A percentile compares a stretch with the other conserved stretches of the same genome.
phyloP scores from a whole-genome alignment of 2,888 invertebrate species.

The Podabrus alpinus region DNA sequence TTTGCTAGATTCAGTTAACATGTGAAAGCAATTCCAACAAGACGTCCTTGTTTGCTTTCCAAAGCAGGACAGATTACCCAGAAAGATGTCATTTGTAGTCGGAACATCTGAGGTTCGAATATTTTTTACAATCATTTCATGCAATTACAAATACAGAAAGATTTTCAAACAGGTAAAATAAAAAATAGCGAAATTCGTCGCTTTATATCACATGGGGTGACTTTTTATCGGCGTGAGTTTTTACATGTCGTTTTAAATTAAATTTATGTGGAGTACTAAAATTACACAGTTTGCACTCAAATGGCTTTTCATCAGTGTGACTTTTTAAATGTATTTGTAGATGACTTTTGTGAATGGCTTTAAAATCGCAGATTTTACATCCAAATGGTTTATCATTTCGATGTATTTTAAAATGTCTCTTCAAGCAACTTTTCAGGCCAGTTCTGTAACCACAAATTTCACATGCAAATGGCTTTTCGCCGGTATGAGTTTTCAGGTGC shows the following conservation, averaged over 20 bases:
- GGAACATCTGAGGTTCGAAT: background rate
- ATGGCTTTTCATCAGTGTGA: background rate
- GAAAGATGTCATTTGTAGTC: background rate
- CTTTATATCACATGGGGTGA: background rate
- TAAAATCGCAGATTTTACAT: background rate
- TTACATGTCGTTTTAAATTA: background rate
- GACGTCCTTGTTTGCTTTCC: too few relatives aligned
- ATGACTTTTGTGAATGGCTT: background rate
- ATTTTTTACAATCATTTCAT: too few relatives aligned
- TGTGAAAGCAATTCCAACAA: too few relatives aligned
- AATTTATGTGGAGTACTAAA: background rate
- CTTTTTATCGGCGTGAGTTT: background rate
- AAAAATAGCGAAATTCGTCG: background rate
- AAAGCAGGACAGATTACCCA: background rate
- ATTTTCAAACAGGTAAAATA: background rate
- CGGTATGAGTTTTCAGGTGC: background rate
- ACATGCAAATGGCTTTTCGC: background rate
- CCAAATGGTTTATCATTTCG: background rate
- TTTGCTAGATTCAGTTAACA: too few relatives aligned
- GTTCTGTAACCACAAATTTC: background rate
- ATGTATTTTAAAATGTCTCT: background rate
- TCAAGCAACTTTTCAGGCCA: background rate
- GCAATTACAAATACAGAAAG: background rate
- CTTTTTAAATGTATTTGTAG: background rate
- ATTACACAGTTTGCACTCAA: background rate